Conservation (phyloP, 2,113 vertebrate genomes). For the Sialia sialis region DNA sequence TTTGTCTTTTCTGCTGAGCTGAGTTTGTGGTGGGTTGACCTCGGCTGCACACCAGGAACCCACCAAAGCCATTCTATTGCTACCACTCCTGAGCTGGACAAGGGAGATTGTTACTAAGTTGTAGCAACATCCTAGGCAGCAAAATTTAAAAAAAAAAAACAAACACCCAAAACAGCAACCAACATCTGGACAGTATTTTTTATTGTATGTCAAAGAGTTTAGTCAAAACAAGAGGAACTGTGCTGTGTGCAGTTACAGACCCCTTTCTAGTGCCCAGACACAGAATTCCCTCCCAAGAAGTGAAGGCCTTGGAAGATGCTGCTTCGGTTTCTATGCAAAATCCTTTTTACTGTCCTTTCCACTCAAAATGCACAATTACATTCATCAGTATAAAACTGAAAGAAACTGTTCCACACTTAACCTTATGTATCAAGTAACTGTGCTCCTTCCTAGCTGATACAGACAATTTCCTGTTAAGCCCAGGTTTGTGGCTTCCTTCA, state of each 20-base stretch:
- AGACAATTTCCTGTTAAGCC: not conserved
- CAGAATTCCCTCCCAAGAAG: not conserved
- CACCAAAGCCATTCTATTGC: not conserved
- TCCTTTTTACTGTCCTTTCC: not conserved
- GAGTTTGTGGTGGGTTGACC: not conserved
- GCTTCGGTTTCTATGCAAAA: not conserved
- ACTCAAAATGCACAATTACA: not conserved
- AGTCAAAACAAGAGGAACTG: not conserved
- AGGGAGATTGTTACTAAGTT: not conserved
- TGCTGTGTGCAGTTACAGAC: not conserved
- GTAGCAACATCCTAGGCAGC: not conserved
- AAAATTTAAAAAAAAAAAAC: not conserved
- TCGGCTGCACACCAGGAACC: not conserved
- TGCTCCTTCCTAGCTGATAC: not conserved
- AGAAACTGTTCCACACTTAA: not conserved
- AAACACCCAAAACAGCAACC: not conserved
- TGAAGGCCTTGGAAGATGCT: not conserved
- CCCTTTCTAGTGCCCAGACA: not conserved
- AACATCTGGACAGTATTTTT: not conserved
- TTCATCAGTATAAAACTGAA: not conserved
- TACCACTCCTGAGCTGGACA: not conserved
- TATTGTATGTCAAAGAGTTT: not conserved
- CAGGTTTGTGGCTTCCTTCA: not conserved
- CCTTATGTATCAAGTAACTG: not conserved
- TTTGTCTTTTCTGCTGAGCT: not conserved